Conservation (phyloP, 2,113 vertebrate genomes). For the Sinocyclocheilus anshuiensis region DNA sequence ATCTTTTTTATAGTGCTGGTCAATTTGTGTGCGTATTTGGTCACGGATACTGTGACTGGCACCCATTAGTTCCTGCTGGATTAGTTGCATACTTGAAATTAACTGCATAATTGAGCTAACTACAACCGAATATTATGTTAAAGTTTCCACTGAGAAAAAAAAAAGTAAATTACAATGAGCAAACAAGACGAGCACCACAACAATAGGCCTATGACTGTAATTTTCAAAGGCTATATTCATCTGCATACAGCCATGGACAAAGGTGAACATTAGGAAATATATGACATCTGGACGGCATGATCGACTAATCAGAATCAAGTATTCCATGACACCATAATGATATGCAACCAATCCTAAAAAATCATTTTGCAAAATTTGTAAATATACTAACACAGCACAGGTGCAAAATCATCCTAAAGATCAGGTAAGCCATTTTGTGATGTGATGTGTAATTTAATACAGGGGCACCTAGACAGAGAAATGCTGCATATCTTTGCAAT, state of each 20-base stretch:
- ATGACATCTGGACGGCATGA: not conserved
- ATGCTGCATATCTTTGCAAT: not conserved
- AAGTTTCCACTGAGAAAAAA: not conserved
- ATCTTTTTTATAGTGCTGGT: not conserved
- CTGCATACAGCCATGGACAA: too few species aligned
- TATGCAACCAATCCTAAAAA: too few species aligned
- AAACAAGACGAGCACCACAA: not conserved
- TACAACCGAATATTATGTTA: not conserved
- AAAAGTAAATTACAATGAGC: not conserved
- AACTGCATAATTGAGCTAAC: not conserved
- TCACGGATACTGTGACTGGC: not conserved
- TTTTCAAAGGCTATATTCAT: not conserved
- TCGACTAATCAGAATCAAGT: not conserved
- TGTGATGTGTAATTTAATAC: not conserved
- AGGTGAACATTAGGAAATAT: not conserved
- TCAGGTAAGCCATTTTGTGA: not conserved
- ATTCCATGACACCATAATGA: not conserved
- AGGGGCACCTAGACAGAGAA: not conserved
- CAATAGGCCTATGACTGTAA: not conserved
- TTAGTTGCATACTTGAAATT: not conserved
- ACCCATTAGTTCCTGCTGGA: not conserved
- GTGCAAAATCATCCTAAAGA: not conserved
- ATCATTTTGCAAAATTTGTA: not conserved
- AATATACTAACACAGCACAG: not conserved
- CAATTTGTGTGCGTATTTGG: conserved; percentile 14